Percentiles rank a stretch among this genome's conserved stretches.
These are phyloP conservation scores for Sisyra terminalis DNA, from an alignment of 2,888 invertebrate species.

Conservation along the genomic window DNA sequence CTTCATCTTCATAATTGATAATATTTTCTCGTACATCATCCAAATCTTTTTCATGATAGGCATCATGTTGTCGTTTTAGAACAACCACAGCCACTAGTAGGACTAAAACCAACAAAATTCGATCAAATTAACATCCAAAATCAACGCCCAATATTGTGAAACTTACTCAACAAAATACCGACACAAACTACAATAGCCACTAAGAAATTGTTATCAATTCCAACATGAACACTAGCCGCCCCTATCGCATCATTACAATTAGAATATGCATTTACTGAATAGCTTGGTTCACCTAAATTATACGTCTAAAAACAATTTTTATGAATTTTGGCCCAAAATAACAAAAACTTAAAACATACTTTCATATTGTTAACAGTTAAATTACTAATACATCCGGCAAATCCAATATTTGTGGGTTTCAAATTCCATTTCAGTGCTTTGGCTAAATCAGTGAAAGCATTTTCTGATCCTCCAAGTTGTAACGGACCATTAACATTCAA, in stretches of 20 bases:
- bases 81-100: constrained; percentile 80
- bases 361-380: constrained; percentile 52
- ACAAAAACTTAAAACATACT: constrained; percentile 36
- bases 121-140: neutral
- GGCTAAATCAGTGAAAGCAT: constrained; percentile 48
- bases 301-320: constrained; percentile 54
- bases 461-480: constrained; percentile 73
- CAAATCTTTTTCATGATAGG: constrained; percentile 77
- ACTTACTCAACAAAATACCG: constrained; percentile 66
- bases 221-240: constrained; percentile 56
- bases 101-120: constrained; percentile 31
- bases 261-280: constrained; percentile 49
- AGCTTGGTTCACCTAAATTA: constrained; percentile 71
- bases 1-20: constrained; percentile 95
- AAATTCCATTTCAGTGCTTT: constrained; percentile 52
- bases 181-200: constrained; percentile 83
- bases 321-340: too few species aligned
- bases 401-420: constrained; percentile 51
- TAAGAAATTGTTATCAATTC: constrained; percentile 72
- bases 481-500: constrained; percentile 66
- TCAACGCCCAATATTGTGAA: constrained; percentile 6
- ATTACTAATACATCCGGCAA: constrained; percentile 82
- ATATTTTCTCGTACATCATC: constrained; percentile 96
- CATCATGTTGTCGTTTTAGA: constrained; percentile 72
- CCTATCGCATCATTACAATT: constrained; percentile 59